Base-by-base conservation (phyloP, 2,113 vertebrate species). In the Galemys pyrenaicus region DNA sequence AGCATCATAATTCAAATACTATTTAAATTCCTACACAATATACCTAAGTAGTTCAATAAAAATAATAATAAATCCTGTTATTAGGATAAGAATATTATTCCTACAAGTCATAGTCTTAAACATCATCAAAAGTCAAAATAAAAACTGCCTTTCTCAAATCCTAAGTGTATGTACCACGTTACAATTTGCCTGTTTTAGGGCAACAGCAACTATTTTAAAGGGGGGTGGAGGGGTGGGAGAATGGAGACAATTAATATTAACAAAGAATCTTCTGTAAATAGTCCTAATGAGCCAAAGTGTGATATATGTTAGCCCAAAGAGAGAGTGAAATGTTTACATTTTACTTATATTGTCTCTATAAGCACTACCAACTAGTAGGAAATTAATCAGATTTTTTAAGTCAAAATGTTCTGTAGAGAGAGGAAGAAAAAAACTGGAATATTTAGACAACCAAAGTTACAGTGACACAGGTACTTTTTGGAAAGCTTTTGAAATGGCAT, bases 61-160 rank as follows among this genome's bases (percentile, higher is more conserved):
- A 89, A 7, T 71, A 79, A 89, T 81, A 88, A 94, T 30, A 15
- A 68, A 87, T 62, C 54, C 13, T 56, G 54, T 17, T 56, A 95
- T 56, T 49, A 68, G 10, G 26, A 73, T 58, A 7, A 87, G 13
- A 79, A 26, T 26, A 73, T 56, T 49, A 78, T 17, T 44, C 60
- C 7, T 71, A 51, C 28, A 64, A 67, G 26, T 68, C n/a, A 39
- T 5, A 67, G 51, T 19, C 12, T 9, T 81, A 35, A 71, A 19
- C 26, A 87, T 17, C 58, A 85, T 44, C 37, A 39, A 79, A 91
- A 92, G 70, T 82, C 35, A 92, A 95, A 86, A 79, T 62, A 91
- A 82, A 81, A 87, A 89, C 20, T 77, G 65, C 24, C 46, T 68
- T 83, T 81, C 41, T 44, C 13, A 91, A 26, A 84, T 68, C 32